phyloP scores from a whole-genome alignment of 2,888 invertebrate species.

The Ecdyonurus torrentis region DNA sequence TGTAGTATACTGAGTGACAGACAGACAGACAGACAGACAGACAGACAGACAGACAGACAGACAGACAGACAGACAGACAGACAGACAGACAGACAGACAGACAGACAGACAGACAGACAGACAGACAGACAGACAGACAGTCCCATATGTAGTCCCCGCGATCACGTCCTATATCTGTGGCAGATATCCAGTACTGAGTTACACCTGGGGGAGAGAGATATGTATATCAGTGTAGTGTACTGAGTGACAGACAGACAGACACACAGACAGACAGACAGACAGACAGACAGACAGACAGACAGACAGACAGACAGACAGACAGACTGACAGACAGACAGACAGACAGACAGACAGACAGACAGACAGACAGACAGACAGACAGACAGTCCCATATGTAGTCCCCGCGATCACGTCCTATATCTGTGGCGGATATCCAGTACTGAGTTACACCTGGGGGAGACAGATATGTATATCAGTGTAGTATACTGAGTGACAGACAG shows the following conservation, averaged over 20 bases:
- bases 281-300: conserved; percentile 4
- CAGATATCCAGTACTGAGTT: too few species aligned
- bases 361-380: not conserved
- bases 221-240: too few species aligned
- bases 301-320: not conserved
- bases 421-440: too few species aligned
- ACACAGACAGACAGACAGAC: conserved; percentile 6
- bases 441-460: too few species aligned
- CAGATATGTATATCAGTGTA: too few species aligned
- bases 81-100: conserved; percentile 6
- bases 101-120: conserved; percentile 7
- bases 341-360: not conserved
- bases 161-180: too few species aligned
- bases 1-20: too few species aligned
- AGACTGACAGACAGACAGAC: not conserved
- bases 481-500: too few species aligned
- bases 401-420: too few species aligned
- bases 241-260: conserved; percentile 4
- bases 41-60: conserved; percentile 4
- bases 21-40: conserved; percentile 7
- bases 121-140: conserved; percentile 7
- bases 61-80: conserved; percentile 5
- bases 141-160: too few species aligned
- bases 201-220: too few species aligned
- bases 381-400: not conserved